Evolutionary conservation across 2,797 vertebrate species (phyloP).

Genomic region (Streptopelia turtur): DNA sequence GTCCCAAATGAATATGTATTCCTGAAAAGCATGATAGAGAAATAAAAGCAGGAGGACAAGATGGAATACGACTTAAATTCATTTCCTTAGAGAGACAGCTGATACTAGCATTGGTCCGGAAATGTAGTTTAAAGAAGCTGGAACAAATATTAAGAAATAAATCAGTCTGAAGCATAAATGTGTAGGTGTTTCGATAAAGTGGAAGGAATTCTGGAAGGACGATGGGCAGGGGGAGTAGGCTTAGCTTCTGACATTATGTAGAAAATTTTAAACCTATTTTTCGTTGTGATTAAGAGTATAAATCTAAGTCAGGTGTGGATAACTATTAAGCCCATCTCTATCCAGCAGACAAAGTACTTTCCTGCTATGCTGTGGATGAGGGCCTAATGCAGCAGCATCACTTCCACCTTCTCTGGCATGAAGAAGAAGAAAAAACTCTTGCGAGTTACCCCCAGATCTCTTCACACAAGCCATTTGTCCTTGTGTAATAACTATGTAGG

Average conservation of each 20-base stretch:
- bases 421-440: neutral
- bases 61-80: neutral
- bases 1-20: neutral
- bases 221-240: neutral
- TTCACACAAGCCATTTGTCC: neutral
- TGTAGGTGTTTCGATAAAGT: neutral
- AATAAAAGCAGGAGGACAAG: neutral
- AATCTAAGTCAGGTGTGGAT: neutral
- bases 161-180: neutral
- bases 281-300: neutral
- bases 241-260: neutral
- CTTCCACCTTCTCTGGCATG: neutral
- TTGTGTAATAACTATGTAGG: neutral
- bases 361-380: neutral
- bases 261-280: neutral
- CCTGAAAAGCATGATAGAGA: neutral
- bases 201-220: neutral
- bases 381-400: neutral
- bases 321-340: neutral
- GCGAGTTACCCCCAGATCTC: accelerated
- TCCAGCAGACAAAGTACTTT: neutral
- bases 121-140: neutral
- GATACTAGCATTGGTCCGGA: neutral
- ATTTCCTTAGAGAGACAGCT: neutral
- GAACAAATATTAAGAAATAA: slow-evolving; percentile 27